Conservation (phyloP, 2,797 vertebrate species). For the Lacerta agilis region DNA sequence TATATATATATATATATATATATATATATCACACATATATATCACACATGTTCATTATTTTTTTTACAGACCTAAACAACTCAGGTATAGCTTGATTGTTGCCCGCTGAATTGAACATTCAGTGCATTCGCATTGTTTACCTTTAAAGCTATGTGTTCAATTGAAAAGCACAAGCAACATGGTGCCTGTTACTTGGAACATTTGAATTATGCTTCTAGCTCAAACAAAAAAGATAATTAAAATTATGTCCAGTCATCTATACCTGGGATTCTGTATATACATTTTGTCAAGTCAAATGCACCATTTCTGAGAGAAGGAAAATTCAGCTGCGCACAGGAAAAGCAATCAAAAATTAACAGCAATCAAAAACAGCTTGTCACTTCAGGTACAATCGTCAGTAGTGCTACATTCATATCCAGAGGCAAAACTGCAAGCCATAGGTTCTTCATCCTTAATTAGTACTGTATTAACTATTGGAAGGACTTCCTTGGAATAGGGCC, state of each 20-base stretch:
- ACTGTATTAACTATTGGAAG: slow-evolving; percentile 25
- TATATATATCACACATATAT: too few species aligned
- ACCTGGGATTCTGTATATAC: slow-evolving; percentile 60
- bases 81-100: background rate
- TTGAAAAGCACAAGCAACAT: background rate
- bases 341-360: background rate
- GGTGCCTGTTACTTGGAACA: background rate
- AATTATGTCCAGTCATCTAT: slow-evolving; percentile 60
- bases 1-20: too few species aligned
- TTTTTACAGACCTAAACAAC: background rate
- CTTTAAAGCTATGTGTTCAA: background rate
- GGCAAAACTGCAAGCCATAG: slow-evolving; percentile 34
- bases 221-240: slow-evolving; percentile 64
- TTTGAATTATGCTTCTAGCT: slow-evolving; percentile 9
- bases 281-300: slow-evolving; percentile 64
- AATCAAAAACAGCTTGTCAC: slow-evolving; percentile 8
- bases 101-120: background rate
- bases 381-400: background rate
- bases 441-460: slow-evolving; percentile 39
- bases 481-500: background rate
- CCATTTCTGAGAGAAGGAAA: slow-evolving; percentile 48
- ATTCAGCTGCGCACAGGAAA: slow-evolving; percentile 43
- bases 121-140: background rate
- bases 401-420: background rate
- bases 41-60: background rate